A percentile compares a stretch with the other conserved stretches of the same genome.
Evolutionary conservation across 2,113 vertebrate species (phyloP).

Genomic region (Pogona vitticeps): DNA sequence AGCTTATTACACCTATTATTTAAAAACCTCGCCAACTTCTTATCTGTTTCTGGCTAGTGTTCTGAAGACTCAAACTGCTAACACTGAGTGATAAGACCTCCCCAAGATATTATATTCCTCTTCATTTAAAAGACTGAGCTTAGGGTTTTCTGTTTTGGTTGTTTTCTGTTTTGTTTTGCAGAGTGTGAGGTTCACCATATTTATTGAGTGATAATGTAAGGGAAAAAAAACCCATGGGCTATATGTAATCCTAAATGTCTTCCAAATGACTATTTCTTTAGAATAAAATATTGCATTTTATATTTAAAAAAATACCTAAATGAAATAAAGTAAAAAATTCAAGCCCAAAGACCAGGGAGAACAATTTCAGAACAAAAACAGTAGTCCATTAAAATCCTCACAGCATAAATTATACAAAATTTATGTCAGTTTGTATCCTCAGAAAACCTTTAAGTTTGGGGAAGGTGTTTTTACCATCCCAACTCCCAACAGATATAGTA

Average conservation of each 20-base stretch:
- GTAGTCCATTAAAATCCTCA: too few relatives aligned
- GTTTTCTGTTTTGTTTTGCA: background rate
- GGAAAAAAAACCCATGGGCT: too few relatives aligned
- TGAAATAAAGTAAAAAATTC: too few relatives aligned
- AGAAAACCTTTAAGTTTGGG: too few relatives aligned
- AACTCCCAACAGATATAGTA: too few relatives aligned
- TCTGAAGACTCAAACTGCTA: slow-evolving; percentile 9
- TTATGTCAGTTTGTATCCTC: too few relatives aligned
- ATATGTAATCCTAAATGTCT: background rate
- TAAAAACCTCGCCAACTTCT: slow-evolving; percentile 40
- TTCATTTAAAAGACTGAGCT: background rate
- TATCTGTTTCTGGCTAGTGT: slow-evolving; percentile 37
- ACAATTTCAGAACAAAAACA: too few relatives aligned
- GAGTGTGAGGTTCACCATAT: background rate
- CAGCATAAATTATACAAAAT: too few relatives aligned
- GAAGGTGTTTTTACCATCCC: too few relatives aligned
- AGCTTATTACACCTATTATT: slow-evolving; percentile 40
- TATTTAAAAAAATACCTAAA: too few relatives aligned
- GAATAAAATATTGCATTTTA: background rate
- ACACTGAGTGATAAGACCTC: slow-evolving; percentile 6
- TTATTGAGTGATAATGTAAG: background rate
- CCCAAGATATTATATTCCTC: background rate
- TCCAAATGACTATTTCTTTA: background rate
- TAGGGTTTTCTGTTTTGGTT: too few relatives aligned
- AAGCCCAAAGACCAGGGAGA: too few relatives aligned